Percentiles rank a stretch among this genome's conserved stretches.
phyloP scores from a whole-genome alignment of 2,113 vertebrate species.

The Lepus europaeus region DNA sequence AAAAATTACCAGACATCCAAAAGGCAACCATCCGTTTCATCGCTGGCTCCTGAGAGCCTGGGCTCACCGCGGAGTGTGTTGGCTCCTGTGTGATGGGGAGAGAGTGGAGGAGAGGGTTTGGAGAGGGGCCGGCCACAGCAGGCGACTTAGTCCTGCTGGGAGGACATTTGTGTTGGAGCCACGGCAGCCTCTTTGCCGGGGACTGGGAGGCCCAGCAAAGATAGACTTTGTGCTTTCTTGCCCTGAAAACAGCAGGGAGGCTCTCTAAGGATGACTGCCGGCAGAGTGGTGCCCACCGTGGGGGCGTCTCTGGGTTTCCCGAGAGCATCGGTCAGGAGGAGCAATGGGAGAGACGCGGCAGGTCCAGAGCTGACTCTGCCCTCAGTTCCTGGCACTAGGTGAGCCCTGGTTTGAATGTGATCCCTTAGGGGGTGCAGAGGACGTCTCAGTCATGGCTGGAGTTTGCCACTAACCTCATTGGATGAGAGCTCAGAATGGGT shows the following conservation, averaged over 20 bases:
- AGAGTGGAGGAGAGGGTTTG: neutral
- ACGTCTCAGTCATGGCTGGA: neutral
- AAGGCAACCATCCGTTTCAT: neutral
- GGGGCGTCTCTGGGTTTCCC: neutral
- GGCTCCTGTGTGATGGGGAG: neutral
- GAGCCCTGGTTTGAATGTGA: neutral
- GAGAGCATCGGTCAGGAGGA: neutral
- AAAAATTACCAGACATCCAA: neutral
- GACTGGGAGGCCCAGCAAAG: neutral
- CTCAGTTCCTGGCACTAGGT: neutral
- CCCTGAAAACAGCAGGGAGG: neutral
- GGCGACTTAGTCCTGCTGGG: neutral
- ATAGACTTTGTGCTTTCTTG: neutral
- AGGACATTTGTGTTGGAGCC: neutral
- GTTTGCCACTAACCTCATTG: neutral
- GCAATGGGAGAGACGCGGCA: neutral
- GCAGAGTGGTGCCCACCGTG: too few species aligned
- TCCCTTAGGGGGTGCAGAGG: neutral
- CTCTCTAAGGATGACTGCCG: neutral
- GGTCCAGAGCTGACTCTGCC: neutral
- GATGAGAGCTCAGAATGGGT: neutral
- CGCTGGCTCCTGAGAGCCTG: neutral
- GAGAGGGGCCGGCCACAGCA: neutral
- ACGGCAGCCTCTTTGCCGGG: neutral
- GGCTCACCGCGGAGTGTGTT: neutral